phyloP scores from a whole-genome alignment of 2,113 vertebrate genomes.

The Aptenodytes forsteri region DNA sequence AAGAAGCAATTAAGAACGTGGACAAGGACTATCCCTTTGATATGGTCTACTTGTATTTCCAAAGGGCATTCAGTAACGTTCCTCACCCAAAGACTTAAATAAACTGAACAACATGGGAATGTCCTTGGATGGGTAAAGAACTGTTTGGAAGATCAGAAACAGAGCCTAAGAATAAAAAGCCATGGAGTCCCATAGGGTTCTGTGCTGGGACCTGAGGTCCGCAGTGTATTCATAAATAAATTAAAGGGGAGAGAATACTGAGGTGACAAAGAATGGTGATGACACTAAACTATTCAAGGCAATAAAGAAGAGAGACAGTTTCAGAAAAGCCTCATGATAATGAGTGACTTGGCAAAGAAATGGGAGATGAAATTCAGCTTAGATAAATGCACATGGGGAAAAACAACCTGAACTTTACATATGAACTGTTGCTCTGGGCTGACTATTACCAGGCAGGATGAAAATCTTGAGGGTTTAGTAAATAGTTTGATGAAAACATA shows the following conservation, averaged over 20 bases:
- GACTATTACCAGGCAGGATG: neutral
- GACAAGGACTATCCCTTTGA: neutral
- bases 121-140: neutral
- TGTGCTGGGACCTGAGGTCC: neutral
- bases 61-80: neutral
- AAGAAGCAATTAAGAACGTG: neutral
- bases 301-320: neutral
- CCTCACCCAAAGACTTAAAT: neutral
- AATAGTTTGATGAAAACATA: constrained; percentile 8
- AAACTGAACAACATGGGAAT: neutral
- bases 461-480: neutral
- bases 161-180: neutral
- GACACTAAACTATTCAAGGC: neutral
- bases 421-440: neutral
- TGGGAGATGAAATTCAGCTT: neutral
- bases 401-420: neutral
- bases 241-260: neutral
- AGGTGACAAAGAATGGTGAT: constrained; percentile 7
- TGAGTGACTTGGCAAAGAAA: neutral
- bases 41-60: neutral
- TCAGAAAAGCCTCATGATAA: neutral
- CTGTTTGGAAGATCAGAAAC: neutral
- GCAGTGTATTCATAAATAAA: neutral
- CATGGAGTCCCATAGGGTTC: neutral
- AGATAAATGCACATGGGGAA: neutral